Evolutionary conservation across 2,888 invertebrate species (phyloP).

Genomic region (Archips crataeganus): DNA sequence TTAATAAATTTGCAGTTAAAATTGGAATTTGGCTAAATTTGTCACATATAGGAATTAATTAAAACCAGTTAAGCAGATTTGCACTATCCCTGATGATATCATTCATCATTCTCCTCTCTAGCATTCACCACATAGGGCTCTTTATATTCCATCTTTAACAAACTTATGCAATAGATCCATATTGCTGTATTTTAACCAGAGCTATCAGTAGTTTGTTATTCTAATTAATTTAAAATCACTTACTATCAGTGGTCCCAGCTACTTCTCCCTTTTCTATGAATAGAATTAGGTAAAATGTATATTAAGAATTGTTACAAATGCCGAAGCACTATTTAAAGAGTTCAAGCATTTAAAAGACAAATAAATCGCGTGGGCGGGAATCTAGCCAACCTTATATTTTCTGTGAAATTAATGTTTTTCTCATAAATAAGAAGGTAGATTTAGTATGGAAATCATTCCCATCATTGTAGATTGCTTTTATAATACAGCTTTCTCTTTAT

Average conservation of each 20-base stretch:
- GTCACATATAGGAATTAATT: no score
- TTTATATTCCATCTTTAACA: no score
- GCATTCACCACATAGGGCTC: no score
- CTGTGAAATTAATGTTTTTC: neutral
- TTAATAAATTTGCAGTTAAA: no score
- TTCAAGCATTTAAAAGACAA: conserved; percentile 13
- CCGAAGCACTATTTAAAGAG: conserved; percentile 14
- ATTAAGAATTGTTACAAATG: conserved; percentile 28
- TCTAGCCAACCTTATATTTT: neutral
- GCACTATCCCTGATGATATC: no score
- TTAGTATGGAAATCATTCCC: neutral
- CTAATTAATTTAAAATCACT: conserved; percentile 18
- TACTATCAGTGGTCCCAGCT: conserved; percentile 29
- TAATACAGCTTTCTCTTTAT: conserved; percentile 23
- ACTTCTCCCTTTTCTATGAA: conserved; percentile 40
- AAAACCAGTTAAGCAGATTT: no score
- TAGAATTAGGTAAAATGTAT: conserved; percentile 31
- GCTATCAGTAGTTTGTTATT: neutral
- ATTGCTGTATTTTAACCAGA: neutral
- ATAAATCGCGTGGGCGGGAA: conserved; percentile 19
- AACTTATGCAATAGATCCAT: neutral
- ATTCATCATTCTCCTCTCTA: no score
- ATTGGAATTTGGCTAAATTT: no score
- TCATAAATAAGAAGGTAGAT: conserved; percentile 6
- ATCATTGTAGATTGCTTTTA: neutral